Conservation (phyloP, 2,797 vertebrate genomes). For the Hipposideros larvatus region DNA sequence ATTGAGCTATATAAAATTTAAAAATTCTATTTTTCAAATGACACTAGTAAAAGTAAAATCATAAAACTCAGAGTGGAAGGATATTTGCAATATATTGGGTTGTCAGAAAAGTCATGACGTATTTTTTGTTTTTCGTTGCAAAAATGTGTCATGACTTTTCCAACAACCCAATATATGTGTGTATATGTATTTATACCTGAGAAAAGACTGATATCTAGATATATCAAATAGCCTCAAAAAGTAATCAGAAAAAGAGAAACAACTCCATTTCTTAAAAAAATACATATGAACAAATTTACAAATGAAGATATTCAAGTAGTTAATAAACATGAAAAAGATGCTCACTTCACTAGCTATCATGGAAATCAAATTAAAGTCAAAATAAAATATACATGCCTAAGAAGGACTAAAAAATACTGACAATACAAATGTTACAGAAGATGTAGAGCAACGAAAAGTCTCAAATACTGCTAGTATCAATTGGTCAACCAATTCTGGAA, state of each 20-base stretch:
- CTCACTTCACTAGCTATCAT: neutral
- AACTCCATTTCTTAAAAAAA: conserved; percentile 20
- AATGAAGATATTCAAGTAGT: neutral
- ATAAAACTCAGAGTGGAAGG: neutral
- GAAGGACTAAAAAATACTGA: neutral
- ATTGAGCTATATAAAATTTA: neutral
- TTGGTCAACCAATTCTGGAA: neutral
- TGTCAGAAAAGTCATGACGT: no score
- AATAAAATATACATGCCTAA: neutral
- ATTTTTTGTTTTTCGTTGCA: no score
- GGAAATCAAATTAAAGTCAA: conserved; percentile 30
- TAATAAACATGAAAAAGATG: conserved; percentile 24
- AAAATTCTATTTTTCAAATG: neutral
- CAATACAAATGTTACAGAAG: neutral
- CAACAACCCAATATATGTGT: neutral
- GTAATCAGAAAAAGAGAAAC: neutral
- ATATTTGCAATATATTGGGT: neutral
- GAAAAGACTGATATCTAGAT: neutral
- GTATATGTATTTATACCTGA: neutral
- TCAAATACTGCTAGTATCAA: neutral
- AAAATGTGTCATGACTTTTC: no score
- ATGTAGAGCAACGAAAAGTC: neutral
- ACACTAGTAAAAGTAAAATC: neutral
- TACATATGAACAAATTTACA: neutral
- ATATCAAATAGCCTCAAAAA: conserved; percentile 10